phyloP scores from a whole-genome alignment of 2,113 vertebrate genomes.

The Benitochromis conjunctus region DNA sequence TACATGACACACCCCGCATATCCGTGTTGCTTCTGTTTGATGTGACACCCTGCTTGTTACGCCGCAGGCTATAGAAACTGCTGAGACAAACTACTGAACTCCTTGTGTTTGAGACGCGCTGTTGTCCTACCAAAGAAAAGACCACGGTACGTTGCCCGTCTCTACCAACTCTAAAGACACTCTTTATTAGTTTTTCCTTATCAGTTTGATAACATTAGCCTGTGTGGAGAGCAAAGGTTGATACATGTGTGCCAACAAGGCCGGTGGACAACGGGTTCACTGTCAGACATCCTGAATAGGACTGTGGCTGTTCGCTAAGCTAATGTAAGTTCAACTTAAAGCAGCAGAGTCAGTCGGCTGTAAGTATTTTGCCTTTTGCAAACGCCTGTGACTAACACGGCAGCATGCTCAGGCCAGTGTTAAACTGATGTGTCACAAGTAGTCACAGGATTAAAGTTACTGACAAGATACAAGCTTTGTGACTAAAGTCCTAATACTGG shows the following conservation, averaged over 20 bases:
- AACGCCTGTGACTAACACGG: background rate
- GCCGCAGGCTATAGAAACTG: background rate
- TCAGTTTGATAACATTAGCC: background rate
- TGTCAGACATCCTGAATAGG: accelerated
- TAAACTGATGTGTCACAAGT: background rate
- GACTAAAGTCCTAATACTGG: background rate
- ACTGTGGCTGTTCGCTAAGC: background rate
- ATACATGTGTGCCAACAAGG: background rate
- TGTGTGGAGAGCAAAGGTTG: background rate
- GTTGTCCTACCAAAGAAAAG: background rate
- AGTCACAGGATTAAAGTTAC: too few relatives aligned
- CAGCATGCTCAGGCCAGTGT: background rate
- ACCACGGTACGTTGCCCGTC: background rate
- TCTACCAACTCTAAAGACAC: background rate
- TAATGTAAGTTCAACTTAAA: background rate
- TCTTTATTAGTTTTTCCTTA: background rate
- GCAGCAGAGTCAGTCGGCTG: accelerated
- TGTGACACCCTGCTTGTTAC: background rate
- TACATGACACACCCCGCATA: background rate
- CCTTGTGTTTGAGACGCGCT: background rate
- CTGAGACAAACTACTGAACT: too few relatives aligned
- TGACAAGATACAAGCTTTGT: background rate
- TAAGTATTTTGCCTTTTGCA: background rate
- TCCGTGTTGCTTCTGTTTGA: background rate
- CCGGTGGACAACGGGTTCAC: background rate